phyloP scores from a whole-genome alignment of 2,113 vertebrate species.

The Pipra filicauda region DNA sequence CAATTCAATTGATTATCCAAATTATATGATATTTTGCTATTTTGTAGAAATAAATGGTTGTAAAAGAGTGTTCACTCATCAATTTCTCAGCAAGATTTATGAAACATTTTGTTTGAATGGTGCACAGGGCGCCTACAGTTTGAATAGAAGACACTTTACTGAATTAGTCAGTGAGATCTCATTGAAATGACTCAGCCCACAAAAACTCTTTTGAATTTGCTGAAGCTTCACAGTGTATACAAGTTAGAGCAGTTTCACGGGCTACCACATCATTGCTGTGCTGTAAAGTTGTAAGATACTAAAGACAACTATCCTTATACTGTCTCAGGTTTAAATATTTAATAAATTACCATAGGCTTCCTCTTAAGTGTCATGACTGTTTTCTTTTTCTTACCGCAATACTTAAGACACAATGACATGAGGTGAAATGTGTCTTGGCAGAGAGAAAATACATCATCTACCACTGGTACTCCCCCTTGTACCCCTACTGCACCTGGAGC shows the following conservation, averaged over 20 bases:
- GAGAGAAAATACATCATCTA: neutral
- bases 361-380: neutral
- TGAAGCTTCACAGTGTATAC: neutral
- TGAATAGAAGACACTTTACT: neutral
- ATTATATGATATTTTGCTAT: neutral
- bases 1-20: neutral
- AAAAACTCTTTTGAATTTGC: neutral
- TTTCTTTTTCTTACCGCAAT: neutral
- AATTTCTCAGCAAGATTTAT: neutral
- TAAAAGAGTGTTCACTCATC: neutral
- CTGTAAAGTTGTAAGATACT: neutral
- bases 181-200: neutral
- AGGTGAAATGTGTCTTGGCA: neutral
- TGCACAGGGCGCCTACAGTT: neutral
- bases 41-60: neutral
- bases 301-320: neutral
- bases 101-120: neutral
- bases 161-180: neutral
- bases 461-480: neutral
- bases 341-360: neutral
- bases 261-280: neutral
- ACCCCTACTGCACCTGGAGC: neutral
- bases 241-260: neutral
- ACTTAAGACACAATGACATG: rapidly evolving
- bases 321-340: neutral